These are phyloP conservation scores for Anas platyrhynchos DNA, from an alignment of 2,113 vertebrate species.

Conservation along the genomic window DNA sequence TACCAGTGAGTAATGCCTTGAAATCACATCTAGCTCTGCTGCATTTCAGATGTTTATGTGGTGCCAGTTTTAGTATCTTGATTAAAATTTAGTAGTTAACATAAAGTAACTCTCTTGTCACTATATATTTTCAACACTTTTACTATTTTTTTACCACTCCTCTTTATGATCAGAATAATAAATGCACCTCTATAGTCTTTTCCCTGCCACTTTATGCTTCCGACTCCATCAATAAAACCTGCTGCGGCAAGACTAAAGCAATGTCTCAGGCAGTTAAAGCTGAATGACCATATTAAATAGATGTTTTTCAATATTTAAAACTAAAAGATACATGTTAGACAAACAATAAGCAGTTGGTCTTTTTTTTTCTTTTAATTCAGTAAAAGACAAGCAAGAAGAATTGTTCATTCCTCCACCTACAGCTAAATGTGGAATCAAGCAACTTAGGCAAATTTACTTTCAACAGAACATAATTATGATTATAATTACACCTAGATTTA, in stretches of 20 bases:
- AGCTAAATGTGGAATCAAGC: slow-evolving; percentile 11
- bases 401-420: slow-evolving; percentile 10
- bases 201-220: slow-evolving; percentile 1
- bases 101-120: slow-evolving; percentile 27
- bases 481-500: not conserved
- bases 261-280: not conserved
- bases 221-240: slow-evolving; percentile 36
- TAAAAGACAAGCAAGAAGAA: slow-evolving; percentile 1
- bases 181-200: not conserved
- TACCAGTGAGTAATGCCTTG: slow-evolving; percentile 42
- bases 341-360: not conserved
- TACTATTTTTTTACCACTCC: slow-evolving; percentile 15
- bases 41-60: slow-evolving; percentile 24
- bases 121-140: slow-evolving; percentile 34
- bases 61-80: not conserved
- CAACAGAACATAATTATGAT: not conserved
- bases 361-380: not conserved
- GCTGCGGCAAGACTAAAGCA: slow-evolving; percentile 2
- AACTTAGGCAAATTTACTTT: slow-evolving; percentile 24
- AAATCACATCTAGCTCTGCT: slow-evolving; percentile 10
- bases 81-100: slow-evolving; percentile 47
- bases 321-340: not conserved
- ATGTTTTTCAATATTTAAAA: not conserved
- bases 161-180: slow-evolving; percentile 52
- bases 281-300: slow-evolving; percentile 3